Conservation (phyloP, 2,888 invertebrate species). For the Rotaria macrura region DNA sequence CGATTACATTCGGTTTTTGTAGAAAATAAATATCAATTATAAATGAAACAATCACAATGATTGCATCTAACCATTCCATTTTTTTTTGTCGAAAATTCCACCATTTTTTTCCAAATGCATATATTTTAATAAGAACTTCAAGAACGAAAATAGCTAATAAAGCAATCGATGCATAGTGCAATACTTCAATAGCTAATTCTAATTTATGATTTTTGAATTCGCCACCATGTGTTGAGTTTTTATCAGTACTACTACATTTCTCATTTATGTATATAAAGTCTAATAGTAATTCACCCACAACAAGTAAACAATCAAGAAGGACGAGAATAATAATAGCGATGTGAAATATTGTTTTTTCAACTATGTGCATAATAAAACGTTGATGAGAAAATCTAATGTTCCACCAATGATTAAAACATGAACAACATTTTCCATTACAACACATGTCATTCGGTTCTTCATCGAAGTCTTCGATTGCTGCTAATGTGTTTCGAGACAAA, state of each 20-base stretch:
- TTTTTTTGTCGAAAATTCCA: constrained; percentile 5
- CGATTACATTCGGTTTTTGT: not conserved
- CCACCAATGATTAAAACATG: not conserved
- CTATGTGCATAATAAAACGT: not conserved
- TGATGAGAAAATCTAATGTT: not conserved
- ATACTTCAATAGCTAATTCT: constrained; percentile 9
- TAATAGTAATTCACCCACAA: not conserved
- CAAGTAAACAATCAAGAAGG: not conserved
- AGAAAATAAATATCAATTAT: not conserved
- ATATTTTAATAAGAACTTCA: not conserved
- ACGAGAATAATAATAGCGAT: not conserved
- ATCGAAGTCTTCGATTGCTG: not conserved
- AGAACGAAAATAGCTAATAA: not conserved
- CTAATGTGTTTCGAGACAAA: not conserved
- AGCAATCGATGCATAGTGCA: not conserved
- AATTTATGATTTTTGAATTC: not conserved
- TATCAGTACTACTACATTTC: not conserved
- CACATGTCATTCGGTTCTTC: not conserved
- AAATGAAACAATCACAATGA: not conserved
- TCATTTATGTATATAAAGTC: not conserved
- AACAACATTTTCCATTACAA: not conserved
- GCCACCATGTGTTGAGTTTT: not conserved
- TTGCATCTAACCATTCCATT: constrained; percentile 6
- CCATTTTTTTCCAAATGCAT: constrained; percentile 20
- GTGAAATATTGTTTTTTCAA: not conserved